Evolutionary conservation across 2,113 vertebrate genomes (phyloP).

Genomic region (Oncorhynchus tshawytscha): DNA sequence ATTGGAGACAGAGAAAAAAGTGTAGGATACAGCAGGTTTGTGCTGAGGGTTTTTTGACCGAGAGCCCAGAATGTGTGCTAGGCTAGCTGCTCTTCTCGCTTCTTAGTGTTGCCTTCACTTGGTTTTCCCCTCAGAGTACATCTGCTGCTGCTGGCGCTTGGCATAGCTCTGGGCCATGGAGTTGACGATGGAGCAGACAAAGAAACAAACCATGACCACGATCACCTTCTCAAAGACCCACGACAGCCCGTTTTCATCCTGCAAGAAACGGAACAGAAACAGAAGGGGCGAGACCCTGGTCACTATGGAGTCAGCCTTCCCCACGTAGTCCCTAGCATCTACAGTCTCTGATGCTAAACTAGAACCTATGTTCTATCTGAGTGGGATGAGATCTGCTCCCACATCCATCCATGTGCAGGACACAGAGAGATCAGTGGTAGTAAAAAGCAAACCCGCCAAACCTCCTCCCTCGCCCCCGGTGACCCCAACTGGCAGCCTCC

Average conservation of each 20-base stretch:
- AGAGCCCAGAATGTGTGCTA: constrained; percentile 1
- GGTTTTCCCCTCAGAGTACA: constrained; percentile 80
- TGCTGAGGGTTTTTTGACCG: background rate
- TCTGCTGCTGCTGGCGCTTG: constrained; percentile 81
- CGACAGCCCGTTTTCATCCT: constrained; percentile 88
- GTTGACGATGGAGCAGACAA: constrained; percentile 92
- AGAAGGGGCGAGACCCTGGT: constrained; percentile 28
- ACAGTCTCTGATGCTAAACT: no score
- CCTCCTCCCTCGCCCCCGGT: constrained; percentile 66
- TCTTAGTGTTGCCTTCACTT: constrained; percentile 70
- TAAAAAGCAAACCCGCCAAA: constrained; percentile 70
- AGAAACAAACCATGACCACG: constrained; percentile 90
- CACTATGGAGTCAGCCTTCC: constrained; percentile 26
- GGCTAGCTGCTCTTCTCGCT: background rate
- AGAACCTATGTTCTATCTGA: no score
- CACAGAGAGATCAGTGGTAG: constrained; percentile 70
- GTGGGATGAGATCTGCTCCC: constrained; percentile 48
- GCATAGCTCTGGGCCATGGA: constrained; percentile 90
- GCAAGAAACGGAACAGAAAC: constrained; percentile 57
- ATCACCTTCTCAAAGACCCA: constrained; percentile 90
- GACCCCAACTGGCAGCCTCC: constrained; percentile 66
- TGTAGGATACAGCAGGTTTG: constrained; percentile 12
- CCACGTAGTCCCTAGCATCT: no score
- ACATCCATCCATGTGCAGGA: constrained; percentile 70
- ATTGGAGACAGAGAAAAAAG: background rate